Evolutionary conservation across 2,113 vertebrate genomes (phyloP).

Genomic region (Fregata magnificens): DNA sequence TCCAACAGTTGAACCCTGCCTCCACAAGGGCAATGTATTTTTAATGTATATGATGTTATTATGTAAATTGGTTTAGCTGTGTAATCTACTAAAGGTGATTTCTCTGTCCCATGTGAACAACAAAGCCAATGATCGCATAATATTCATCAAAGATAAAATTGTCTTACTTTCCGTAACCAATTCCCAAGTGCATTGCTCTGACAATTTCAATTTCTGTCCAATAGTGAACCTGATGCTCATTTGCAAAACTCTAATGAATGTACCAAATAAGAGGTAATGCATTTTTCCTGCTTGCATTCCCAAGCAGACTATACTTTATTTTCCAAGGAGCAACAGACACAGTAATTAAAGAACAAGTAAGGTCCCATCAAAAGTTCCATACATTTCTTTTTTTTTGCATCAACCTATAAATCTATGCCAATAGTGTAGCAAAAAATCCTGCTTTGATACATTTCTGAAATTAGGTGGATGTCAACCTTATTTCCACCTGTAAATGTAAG

Average conservation of each 20-base stretch:
- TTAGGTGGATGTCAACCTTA: neutral
- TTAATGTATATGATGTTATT: conserved; percentile 64
- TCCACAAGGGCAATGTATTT: conserved; percentile 61
- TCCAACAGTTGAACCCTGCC: neutral
- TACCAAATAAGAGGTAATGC: neutral
- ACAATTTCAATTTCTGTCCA: conserved; percentile 57
- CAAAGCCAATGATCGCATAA: conserved; percentile 58
- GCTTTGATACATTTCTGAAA: neutral
- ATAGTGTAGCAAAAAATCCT: neutral
- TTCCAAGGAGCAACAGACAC: neutral
- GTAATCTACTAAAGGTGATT: conserved; percentile 68
- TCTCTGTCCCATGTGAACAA: conserved; percentile 43
- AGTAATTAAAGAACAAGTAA: conserved; percentile 26
- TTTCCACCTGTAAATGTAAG: neutral
- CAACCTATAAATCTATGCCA: neutral
- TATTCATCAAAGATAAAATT: conserved; percentile 67
- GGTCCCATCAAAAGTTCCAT: neutral
- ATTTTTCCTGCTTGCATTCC: neutral
- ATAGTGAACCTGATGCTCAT: conserved; percentile 39
- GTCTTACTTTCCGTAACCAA: conserved; percentile 59
- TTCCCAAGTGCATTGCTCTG: conserved; percentile 33
- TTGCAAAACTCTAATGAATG: conserved; percentile 39
- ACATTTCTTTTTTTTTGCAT: neutral
- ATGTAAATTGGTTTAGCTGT: conserved; percentile 66
- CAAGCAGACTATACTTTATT: conserved; percentile 11